Base-by-base conservation (phyloP, 2,113 vertebrate species). In the Caretta caretta region DNA sequence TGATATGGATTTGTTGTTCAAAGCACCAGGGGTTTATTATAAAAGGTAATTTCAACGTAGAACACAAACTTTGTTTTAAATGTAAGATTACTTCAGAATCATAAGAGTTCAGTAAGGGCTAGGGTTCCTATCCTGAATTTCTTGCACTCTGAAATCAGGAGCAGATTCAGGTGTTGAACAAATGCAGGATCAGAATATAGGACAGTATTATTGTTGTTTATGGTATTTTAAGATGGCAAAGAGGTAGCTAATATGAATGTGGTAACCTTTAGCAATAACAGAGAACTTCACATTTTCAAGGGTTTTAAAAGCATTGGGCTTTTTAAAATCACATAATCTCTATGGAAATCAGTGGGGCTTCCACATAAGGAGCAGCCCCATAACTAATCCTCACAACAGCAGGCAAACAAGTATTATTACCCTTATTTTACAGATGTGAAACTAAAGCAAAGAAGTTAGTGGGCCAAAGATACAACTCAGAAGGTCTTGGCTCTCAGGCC, bases 341-440 rank as follows among this genome's bases (percentile, higher is more conserved):
- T 50, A 29, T 80, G 19, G 24, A 82, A 79, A 59, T 59, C 57
- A 59, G 27, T 29, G 57, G 25, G 42, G 38, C 65, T 72, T 72
- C 35, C 35, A 35, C n/a, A 20, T 82, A 62, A n/a, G 82, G 27
- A 24, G 62, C 90, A 88, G 38, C 16, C 38, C 29, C 59, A 8
- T 51, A 88, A 93, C 84, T 53, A 86, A 92, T 94, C 20, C 10
- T 91, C 46, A 92, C 56, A 16, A 62, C 12, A 29, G 29, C 57
- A 31, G 57, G 3, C 46, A 53, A 57, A 35, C 22, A 56, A 35
- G 19, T 49, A 48, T 31, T 92, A 29, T 72, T 72, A 22, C 5
- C 53, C 20, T 88, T 81, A 87, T 16, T 81, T 81, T 79, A 50
- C 38, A 90, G 49, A 51, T 93, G 87, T 83, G 82, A 90, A 95